These are phyloP conservation scores for Philaethria dido DNA, from an alignment of 2,888 invertebrate species.

Conservation along the genomic window DNA sequence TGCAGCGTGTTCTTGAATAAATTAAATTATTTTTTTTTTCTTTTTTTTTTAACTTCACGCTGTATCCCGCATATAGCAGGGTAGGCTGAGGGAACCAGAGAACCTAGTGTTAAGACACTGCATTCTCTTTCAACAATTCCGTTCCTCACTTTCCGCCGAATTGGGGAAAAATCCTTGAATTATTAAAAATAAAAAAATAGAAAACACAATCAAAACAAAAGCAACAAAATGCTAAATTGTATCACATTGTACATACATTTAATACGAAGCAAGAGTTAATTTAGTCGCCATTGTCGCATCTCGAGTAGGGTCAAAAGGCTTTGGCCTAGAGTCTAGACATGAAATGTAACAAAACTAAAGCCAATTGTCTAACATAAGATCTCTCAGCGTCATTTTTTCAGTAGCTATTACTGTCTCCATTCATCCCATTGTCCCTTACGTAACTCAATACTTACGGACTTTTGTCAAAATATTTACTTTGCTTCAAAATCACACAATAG, in stretches of 20 bases:
- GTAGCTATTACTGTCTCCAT: conserved; percentile 56
- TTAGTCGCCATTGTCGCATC: neutral
- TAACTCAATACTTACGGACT: conserved; percentile 76
- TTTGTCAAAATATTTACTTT: conserved; percentile 83
- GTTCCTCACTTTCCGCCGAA: too few species aligned
- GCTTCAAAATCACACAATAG: conserved; percentile 64
- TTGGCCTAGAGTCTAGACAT: conserved; percentile 21
- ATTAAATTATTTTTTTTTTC: too few species aligned
- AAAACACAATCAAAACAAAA: neutral
- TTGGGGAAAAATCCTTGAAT: too few species aligned
- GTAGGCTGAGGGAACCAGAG: too few species aligned
- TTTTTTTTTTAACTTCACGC: too few species aligned
- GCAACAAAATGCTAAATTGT: neutral
- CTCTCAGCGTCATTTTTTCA: conserved; percentile 51
- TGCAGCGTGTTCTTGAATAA: too few species aligned
- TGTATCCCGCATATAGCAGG: too few species aligned
- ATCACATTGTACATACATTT: conserved; percentile 5
- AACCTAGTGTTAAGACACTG: too few species aligned
- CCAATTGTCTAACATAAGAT: conserved; percentile 38
- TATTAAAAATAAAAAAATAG: neutral
- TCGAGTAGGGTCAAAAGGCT: conserved; percentile 16
- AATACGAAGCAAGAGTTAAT: neutral
- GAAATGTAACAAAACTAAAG: conserved; percentile 30
- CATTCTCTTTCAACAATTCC: too few species aligned
- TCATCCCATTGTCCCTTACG: conserved; percentile 70